Base-by-base conservation (phyloP, 2,113 vertebrate genomes). In the Calyptomena viridis region DNA sequence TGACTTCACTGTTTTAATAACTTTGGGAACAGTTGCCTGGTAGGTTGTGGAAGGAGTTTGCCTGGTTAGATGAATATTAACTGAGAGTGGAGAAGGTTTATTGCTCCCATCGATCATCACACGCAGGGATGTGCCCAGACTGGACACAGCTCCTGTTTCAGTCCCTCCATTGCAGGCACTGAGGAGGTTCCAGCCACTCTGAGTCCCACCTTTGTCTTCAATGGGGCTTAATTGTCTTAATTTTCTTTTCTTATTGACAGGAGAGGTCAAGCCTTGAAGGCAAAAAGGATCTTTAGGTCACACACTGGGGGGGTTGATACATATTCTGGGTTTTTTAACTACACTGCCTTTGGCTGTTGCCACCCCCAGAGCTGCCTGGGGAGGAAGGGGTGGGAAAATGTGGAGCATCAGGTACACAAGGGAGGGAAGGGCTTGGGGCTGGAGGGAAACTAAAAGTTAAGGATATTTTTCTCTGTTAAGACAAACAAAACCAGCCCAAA, bases 321-420 rank as follows among this genome's bases (percentile, higher is more conserved):
- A 4, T 0, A 1, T 27, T 31, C 46, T n/a, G 20, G 2, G 37
- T 39, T 47, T n/a, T 21, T 7, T 11, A 5, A 19, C 37, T 6
- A 1, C 4, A 4, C 13, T 1, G 52, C 37, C 27, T 68, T 40
- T 40, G 39, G 37, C n/a, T 31, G 1, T 15, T 14, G n/a, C 33
- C 2, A n/a, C 2, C 8, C 35, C 1, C 37, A 22, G 62, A 47
- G 58, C 69, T 28, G 47, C 49, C 15, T 20, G 37, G 3, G 10
- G 18, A 40, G 27, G 50, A 18, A 12, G 14, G 37, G 0, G 7
- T 31, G 22, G 49, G 21, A 17, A 42, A 27, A 17, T 0, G 24
- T 5, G 9, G 24, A 8, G 37, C 19, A 42, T 14, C 7, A 3
- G 39, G 40, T 52, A 19, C 46, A 19, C 35, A 37, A 8, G 62